These are phyloP conservation scores for Onychomys leucogaster DNA, from an alignment of 2,797 vertebrate species.

Conservation along the genomic window DNA sequence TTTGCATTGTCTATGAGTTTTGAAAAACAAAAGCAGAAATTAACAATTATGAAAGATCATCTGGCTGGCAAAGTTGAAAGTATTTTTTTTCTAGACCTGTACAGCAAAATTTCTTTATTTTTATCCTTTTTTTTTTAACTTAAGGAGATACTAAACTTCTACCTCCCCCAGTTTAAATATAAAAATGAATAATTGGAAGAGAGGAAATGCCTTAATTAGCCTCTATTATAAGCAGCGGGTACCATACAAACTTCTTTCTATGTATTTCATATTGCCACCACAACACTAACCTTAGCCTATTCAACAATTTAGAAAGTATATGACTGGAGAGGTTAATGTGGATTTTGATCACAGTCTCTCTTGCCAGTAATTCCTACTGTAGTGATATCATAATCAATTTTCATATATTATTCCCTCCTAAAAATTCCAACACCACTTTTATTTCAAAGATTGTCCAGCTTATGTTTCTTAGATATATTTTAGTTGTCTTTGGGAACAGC, in stretches of 20 bases:
- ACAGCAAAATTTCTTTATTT: neutral
- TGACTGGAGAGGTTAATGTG: neutral
- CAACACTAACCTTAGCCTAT: neutral
- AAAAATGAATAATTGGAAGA: neutral
- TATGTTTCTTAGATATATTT: neutral
- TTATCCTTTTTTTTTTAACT: neutral
- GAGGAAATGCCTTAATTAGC: neutral
- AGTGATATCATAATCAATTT: neutral
- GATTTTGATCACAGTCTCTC: neutral
- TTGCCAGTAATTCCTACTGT: neutral
- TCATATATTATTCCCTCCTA: neutral
- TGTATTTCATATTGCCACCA: neutral
- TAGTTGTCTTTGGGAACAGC: neutral
- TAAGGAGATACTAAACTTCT: neutral
- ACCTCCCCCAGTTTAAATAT: neutral
- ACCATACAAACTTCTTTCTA: neutral
- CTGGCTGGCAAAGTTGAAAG: neutral
- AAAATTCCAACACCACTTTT: neutral
- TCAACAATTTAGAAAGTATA: neutral
- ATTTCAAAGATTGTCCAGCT: neutral
- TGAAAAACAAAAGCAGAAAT: neutral
- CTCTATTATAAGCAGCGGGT: neutral
- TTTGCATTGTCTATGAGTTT: neutral
- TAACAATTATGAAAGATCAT: neutral
- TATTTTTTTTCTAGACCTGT: neutral